These are phyloP conservation scores for Apolygus lucorum DNA, from an alignment of 1,140 invertebrate species.

Conservation along the genomic window DNA sequence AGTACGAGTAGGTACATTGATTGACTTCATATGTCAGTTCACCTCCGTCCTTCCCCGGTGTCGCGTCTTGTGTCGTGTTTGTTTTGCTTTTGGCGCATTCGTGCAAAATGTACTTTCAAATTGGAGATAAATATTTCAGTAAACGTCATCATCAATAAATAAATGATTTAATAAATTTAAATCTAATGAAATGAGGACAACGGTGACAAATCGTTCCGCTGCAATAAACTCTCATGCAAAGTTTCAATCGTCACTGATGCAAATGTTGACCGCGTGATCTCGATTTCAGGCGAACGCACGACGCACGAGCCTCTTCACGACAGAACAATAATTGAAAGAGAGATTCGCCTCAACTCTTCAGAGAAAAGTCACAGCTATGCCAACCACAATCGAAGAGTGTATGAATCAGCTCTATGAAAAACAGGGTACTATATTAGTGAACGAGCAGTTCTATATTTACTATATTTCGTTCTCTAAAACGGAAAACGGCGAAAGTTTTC, in stretches of 20 bases:
- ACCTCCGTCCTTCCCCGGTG: too few species aligned
- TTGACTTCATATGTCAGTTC: too few species aligned
- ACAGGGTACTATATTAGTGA: not conserved
- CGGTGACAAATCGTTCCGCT: conserved; percentile 2
- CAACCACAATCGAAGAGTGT: not conserved
- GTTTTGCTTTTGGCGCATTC: too few species aligned
- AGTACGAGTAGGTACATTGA: too few species aligned
- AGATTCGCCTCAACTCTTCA: not conserved
- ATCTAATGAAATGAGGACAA: conserved; percentile 21
- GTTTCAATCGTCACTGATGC: not conserved
- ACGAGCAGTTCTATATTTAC: too few species aligned
- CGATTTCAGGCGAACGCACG: conserved; percentile 27
- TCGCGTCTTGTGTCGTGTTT: too few species aligned
- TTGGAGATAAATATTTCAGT: too few species aligned
- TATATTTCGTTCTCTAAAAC: not conserved
- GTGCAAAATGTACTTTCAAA: too few species aligned
- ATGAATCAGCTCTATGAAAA: not conserved
- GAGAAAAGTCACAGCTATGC: not conserved
- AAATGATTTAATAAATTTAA: too few species aligned
- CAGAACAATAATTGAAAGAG: not conserved
- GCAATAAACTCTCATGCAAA: not conserved
- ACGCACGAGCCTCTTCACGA: not conserved
- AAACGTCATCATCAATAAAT: too few species aligned
- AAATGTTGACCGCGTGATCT: conserved; percentile 29
- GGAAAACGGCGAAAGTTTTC: not conserved